Percentiles rank a stretch among this genome's conserved stretches.
phyloP scores from a whole-genome alignment of 2,113 vertebrate species.

The Pteruthius melanotis region DNA sequence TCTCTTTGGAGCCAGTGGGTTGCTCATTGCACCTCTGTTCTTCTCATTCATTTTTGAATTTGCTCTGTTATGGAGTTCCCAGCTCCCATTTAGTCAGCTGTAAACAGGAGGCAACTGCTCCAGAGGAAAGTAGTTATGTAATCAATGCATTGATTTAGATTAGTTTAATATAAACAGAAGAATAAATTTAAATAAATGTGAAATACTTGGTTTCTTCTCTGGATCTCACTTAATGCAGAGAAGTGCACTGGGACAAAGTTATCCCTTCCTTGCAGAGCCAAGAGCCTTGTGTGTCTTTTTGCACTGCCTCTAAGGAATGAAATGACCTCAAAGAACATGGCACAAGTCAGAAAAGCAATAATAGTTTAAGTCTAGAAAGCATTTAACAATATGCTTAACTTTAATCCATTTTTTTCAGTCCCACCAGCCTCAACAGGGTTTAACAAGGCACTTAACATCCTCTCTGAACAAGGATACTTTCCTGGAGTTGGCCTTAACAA shows the following conservation, averaged over 20 bases:
- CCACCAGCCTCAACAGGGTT: not conserved
- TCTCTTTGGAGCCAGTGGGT: not conserved
- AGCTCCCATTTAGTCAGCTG: not conserved
- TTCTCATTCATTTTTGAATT: not conserved
- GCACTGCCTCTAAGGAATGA: not conserved
- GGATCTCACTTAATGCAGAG: not conserved
- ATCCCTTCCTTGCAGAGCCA: not conserved
- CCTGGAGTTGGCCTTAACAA: not conserved
- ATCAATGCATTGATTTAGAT: not conserved
- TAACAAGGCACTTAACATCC: not conserved
- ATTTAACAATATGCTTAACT: not conserved
- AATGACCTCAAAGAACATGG: not conserved
- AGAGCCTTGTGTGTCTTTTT: not conserved
- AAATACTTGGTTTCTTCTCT: not conserved
- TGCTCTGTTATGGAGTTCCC: not conserved
- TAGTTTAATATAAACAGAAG: not conserved
- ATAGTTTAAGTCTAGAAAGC: not conserved
- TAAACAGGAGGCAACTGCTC: not conserved
- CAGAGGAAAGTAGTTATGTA: not conserved
- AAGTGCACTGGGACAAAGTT: not conserved
- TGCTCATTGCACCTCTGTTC: not conserved
- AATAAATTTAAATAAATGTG: not conserved
- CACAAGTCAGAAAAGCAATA: not conserved
- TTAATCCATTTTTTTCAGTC: not conserved
- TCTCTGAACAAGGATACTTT: not conserved